A percentile compares a stretch with the other conserved stretches of the same genome.
Conservation (phyloP, 37 sponge, comb jelly and placozoan species). For the Spongilla lacustris region DNA sequence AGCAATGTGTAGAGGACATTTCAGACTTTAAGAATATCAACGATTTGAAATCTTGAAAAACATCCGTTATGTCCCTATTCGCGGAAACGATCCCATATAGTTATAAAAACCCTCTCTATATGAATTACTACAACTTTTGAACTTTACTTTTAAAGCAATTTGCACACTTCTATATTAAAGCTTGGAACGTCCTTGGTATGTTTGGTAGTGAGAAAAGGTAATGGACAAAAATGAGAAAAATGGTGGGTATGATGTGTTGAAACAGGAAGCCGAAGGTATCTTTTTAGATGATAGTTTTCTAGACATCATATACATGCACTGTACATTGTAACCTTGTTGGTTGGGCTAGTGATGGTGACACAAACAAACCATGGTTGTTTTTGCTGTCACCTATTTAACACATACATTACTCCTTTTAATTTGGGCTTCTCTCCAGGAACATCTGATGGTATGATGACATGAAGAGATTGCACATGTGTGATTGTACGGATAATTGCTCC, state of each 20-base stretch:
- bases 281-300: background rate
- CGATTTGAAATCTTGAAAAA: no score
- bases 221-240: background rate
- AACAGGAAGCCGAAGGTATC: background rate
- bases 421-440: constrained; percentile 88
- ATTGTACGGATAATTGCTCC: constrained; percentile 87
- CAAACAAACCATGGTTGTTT: background rate
- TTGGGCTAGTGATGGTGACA: background rate
- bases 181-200: background rate
- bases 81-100: no score
- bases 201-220: background rate
- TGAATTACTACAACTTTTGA: background rate
- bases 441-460: constrained; percentile 36
- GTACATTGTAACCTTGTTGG: background rate
- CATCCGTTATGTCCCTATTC: no score
- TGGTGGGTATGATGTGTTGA: background rate
- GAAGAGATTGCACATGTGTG: constrained; percentile 79
- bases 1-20: no score
- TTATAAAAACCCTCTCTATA: background rate
- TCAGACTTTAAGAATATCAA: no score
- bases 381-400: background rate
- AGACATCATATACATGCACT: background rate
- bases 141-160: background rate
- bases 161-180: background rate
- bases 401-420: constrained; percentile 82